phyloP scores from a whole-genome alignment of 2,888 invertebrate genomes.

The Cephus nigrinus region DNA sequence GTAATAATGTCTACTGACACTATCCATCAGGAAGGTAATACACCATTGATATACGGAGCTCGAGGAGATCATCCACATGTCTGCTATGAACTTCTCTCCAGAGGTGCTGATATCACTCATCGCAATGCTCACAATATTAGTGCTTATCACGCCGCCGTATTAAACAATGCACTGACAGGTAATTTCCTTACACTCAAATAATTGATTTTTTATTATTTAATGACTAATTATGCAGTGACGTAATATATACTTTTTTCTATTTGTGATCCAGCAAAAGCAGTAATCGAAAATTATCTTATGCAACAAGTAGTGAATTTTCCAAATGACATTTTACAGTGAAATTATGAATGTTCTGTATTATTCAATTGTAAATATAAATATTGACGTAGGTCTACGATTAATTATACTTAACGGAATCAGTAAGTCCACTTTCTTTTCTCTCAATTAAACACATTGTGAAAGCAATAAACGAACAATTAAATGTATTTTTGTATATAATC shows the following conservation, averaged over 20 bases:
- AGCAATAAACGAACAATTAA: no score
- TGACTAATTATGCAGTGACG: neutral
- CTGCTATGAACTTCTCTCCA: slow-evolving; percentile 83
- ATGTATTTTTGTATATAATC: no score
- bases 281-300: slow-evolving; percentile 80
- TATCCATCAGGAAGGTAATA: slow-evolving; percentile 81
- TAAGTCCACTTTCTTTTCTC: no score
- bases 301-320: slow-evolving; percentile 63
- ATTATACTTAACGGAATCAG: no score
- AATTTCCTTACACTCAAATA: slow-evolving; percentile 8
- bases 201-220: slow-evolving; percentile 3
- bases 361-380: no score
- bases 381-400: no score
- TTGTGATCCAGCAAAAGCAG: slow-evolving; percentile 77
- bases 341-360: no score
- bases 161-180: slow-evolving; percentile 68
- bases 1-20: slow-evolving; percentile 3
- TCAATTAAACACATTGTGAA: no score
- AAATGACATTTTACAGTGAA: slow-evolving; percentile 42
- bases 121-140: slow-evolving; percentile 86
- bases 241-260: neutral
- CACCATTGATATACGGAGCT: slow-evolving; percentile 92
- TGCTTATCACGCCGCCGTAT: slow-evolving; percentile 84
- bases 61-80: slow-evolving; percentile 91
- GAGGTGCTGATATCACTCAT: slow-evolving; percentile 84